Conservation (phyloP, 2,797 vertebrate genomes). For the Austrolebias charrua region DNA sequence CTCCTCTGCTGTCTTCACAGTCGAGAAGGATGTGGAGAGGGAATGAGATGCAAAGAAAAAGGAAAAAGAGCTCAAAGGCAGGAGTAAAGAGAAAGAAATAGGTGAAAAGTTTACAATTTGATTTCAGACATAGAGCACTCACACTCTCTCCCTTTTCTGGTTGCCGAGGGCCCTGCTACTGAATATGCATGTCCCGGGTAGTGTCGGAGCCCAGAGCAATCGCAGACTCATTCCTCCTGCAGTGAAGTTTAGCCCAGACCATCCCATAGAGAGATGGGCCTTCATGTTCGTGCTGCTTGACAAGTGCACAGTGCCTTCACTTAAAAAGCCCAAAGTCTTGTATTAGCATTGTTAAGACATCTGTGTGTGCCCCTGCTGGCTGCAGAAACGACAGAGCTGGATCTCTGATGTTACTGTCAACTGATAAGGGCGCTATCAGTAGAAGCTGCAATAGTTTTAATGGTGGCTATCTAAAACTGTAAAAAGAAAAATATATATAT, state of each 20-base stretch:
- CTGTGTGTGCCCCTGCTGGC: constrained; percentile 28
- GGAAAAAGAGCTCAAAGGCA: constrained; percentile 27
- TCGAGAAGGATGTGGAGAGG: constrained; percentile 47
- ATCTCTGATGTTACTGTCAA: constrained; percentile 56
- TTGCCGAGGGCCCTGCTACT: constrained; percentile 47
- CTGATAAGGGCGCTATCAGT: constrained; percentile 59
- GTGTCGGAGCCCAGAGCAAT: constrained; percentile 66
- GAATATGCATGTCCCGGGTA: constrained; percentile 72
- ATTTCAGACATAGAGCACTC: constrained; percentile 48
- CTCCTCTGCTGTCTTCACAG: constrained; percentile 69
- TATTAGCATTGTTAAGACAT: constrained; percentile 54
- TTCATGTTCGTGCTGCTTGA: constrained; percentile 54
- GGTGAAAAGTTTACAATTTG: constrained; percentile 63
- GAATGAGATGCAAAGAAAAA: constrained; percentile 19
- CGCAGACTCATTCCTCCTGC: constrained; percentile 52
- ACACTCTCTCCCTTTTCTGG: constrained; percentile 29
- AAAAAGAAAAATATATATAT: constrained; percentile 55
- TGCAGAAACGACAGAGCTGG: constrained; percentile 27
- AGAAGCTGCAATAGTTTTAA: constrained; percentile 58
- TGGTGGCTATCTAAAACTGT: constrained; percentile 39
- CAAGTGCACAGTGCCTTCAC: constrained; percentile 37
- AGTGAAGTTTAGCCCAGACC: constrained; percentile 60
- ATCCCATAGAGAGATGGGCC: constrained; percentile 48
- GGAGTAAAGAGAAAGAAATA: constrained; percentile 49
- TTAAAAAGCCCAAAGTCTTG: constrained; percentile 54